These are phyloP conservation scores for Rattus norvegicus DNA, from an alignment of 2,113 vertebrate species.

Conservation along the genomic window GRCr8 NC_086039.1:120972001-120972500, in stretches of 20 bases:
- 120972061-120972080: background rate
- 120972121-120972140: background rate
- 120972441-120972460: too few species aligned
- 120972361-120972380: background rate
- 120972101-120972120: too few species aligned
- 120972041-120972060: background rate
- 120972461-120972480: too few species aligned
- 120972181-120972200: background rate
- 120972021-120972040: background rate
- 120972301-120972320: background rate
- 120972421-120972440: too few species aligned
- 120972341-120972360: background rate
- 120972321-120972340: background rate
- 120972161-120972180: background rate
- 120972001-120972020: background rate
- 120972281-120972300: background rate
- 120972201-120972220: background rate
- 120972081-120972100: background rate
- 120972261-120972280: background rate
- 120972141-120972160: background rate
- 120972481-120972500: too few species aligned
- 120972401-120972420: too few species aligned
- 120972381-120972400: background rate
- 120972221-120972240: background rate
- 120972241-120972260: background rate